Evolutionary conservation across 2,113 vertebrate species (phyloP).

Genomic region (Bungarus multicinctus): DNA sequence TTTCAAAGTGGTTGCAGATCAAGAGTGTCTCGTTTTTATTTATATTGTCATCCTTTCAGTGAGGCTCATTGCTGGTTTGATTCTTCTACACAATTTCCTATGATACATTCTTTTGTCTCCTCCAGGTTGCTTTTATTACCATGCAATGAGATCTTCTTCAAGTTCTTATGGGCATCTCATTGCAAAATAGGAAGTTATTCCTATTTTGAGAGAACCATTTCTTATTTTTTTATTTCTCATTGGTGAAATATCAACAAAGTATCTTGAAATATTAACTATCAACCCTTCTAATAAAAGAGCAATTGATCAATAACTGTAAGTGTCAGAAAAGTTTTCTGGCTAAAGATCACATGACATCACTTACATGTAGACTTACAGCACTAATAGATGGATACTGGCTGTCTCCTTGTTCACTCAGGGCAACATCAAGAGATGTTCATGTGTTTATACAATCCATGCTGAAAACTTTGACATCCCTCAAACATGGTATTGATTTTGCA

Average conservation of each 20-base stretch:
- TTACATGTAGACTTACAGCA: not conserved
- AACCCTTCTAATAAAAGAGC: not conserved
- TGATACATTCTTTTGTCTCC: not conserved
- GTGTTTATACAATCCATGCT: not conserved
- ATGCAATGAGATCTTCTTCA: not conserved
- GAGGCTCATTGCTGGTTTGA: not conserved
- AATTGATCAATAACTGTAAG: not conserved
- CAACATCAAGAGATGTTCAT: not conserved
- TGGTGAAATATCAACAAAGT: not conserved
- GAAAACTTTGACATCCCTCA: not conserved
- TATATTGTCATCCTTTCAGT: not conserved
- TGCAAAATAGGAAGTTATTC: not conserved
- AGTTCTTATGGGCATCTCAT: not conserved
- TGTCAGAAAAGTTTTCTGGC: not conserved
- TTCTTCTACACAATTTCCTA: not conserved
- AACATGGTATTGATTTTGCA: not conserved
- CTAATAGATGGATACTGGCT: not conserved
- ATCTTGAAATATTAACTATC: not conserved
- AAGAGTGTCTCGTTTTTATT: not conserved
- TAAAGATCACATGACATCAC: not conserved
- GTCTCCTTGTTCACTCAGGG: not conserved
- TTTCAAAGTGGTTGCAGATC: not conserved
- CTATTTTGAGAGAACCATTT: not conserved
- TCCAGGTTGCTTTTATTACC: not conserved
- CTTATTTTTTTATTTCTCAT: not conserved